phyloP scores from a whole-genome alignment of 2,888 invertebrate genomes.

The Hypena proboscidalis region DNA sequence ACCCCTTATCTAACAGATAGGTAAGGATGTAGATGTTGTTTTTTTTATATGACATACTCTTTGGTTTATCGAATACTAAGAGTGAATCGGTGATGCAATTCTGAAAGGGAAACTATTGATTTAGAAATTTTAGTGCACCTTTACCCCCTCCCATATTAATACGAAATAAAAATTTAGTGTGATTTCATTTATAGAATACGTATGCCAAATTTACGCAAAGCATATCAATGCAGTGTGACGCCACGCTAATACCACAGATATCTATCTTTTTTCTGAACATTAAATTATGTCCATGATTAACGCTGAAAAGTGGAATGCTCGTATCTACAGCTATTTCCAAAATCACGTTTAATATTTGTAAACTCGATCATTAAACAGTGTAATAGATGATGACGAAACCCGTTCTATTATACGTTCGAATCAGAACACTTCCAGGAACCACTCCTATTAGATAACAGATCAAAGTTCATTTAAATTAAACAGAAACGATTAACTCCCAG shows the following conservation, averaged over 20 bases:
- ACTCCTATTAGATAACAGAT: slow-evolving; percentile 79
- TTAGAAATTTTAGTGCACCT: no score
- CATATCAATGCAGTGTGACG: slow-evolving; percentile 46
- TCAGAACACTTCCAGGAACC: slow-evolving; percentile 69
- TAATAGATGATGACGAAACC: slow-evolving; percentile 65
- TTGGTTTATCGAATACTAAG: no score
- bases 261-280: neutral
- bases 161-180: no score
- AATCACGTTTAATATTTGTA: slow-evolving; percentile 53
- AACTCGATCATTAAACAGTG: slow-evolving; percentile 65
- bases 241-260: no score
- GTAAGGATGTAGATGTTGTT: no score
- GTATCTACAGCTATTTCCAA: slow-evolving; percentile 26
- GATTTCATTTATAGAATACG: no score
- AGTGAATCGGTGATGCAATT: no score
- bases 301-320: slow-evolving; percentile 31
- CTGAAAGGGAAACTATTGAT: no score
- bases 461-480: slow-evolving; percentile 69
- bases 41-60: no score
- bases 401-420: slow-evolving; percentile 60
- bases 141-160: no score
- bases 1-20: no score
- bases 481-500: slow-evolving; percentile 62
- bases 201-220: slow-evolving; percentile 18
- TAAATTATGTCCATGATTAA: slow-evolving; percentile 18